These are phyloP conservation scores for Chorisops tibialis DNA, from an alignment of 2,888 invertebrate species.

Conservation along the genomic window DNA sequence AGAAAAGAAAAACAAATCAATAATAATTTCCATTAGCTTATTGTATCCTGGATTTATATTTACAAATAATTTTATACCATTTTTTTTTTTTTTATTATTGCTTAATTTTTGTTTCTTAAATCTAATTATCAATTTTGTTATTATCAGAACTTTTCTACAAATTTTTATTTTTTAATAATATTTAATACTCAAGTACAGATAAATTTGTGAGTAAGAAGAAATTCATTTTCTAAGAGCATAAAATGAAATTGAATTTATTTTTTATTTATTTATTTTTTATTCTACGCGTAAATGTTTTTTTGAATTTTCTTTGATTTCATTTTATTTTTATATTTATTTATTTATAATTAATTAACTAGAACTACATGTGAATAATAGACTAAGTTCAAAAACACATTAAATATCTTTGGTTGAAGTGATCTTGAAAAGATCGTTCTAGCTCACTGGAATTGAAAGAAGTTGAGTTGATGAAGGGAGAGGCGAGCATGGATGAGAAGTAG, in stretches of 20 bases:
- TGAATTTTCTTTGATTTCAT: background rate
- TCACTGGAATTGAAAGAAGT: background rate
- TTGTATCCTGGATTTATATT: constrained; percentile 3
- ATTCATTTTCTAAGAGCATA: too few species aligned
- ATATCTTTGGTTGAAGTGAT: constrained; percentile 31
- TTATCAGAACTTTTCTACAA: background rate
- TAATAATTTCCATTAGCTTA: constrained; percentile 2
- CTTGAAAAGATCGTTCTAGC: constrained; percentile 6
- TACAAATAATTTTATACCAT: background rate
- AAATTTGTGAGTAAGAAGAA: background rate
- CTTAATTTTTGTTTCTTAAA: constrained; percentile 9
- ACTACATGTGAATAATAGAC: background rate
- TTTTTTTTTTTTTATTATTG: constrained; percentile 18
- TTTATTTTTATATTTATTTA: constrained; percentile 10
- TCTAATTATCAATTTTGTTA: constrained; percentile 4
- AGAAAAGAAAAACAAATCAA: background rate
- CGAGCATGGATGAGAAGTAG: background rate
- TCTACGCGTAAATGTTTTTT: background rate
- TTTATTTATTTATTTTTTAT: background rate
- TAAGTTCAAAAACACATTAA: constrained; percentile 20
- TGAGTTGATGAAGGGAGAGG: background rate
- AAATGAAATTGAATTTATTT: too few species aligned
- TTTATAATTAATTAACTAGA: background rate
- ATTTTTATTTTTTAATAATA: background rate
- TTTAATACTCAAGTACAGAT: background rate